Base-by-base conservation (phyloP, 2,113 vertebrate species). In the Arizona elegans region DNA sequence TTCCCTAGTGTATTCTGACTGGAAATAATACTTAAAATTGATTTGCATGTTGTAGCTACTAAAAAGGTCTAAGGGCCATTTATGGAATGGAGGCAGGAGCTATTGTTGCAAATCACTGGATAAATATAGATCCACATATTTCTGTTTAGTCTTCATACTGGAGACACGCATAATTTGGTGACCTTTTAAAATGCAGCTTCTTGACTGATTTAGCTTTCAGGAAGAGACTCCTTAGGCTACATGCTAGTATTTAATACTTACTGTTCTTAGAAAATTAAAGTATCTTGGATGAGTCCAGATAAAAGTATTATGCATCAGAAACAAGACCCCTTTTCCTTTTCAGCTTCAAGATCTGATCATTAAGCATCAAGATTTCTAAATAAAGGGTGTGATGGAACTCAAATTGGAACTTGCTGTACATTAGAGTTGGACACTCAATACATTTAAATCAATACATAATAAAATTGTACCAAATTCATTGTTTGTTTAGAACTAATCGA, bases 381-480 rank as follows among this genome's bases (percentile, higher is more conserved):
- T 53, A 9, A 4, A 56, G 15, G 50, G n/a, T 11, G 8, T 13
- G n/a, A 81, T 0, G 0, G 58, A 58, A 0, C n/a, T 19, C 53
- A 90, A 54, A 43, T 11, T 93, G 53, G 75, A 81, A 81, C 17
- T 81, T 81, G 8, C 75, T 43, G 1, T 81, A 38, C 17, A 81
- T 43, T 81, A 38, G 75, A 43, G 1, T 9, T 81, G 33, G 33
- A 21, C 17, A 81, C 33, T 43, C 17, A 43, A 43, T 43, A 38
- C 33, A 43, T 81, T 81, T 81, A 81, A 81, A 43, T 81, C 17
- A 81, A 81, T 81, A 43, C 5, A 70, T 81, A 81, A 21, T 81
- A 81, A 81, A 81, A 81, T 81, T 21, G 33, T 52, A 56, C 26
- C 15, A 8, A 0, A 1, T 3, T 65, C 75, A 23, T 53, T 23